phyloP scores from a whole-genome alignment of 2,888 invertebrate genomes.

The Venusia cambrica region DNA sequence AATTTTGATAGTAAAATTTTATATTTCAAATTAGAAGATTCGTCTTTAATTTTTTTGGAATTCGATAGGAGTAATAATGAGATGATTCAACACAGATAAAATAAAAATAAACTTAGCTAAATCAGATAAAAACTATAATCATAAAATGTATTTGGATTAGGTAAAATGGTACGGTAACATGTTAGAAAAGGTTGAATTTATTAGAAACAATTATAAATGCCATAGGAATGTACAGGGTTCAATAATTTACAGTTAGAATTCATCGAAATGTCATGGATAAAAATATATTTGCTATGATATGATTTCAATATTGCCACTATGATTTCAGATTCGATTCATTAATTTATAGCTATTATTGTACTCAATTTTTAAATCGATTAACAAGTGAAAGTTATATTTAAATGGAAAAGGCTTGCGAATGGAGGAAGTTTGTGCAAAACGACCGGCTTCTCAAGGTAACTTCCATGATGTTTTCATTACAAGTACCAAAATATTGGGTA shows the following conservation, averaged over 20 bases:
- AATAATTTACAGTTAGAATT: constrained; percentile 9
- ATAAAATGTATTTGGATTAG: constrained; percentile 24
- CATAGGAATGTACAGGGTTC: constrained; percentile 27
- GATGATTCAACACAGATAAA: constrained; percentile 65
- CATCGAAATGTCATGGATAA: constrained; percentile 36
- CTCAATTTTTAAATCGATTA: constrained; percentile 15
- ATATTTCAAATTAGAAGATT: constrained; percentile 1
- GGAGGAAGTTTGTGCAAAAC: constrained; percentile 37
- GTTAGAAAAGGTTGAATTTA: constrained; percentile 14
- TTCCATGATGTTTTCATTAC: no score
- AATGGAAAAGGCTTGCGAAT: constrained; percentile 32
- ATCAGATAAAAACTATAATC: constrained; percentile 23
- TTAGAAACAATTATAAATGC: constrained; percentile 27
- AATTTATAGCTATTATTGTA: constrained; percentile 27
- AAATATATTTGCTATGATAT: constrained; percentile 29
- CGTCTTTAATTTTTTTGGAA: not conserved
- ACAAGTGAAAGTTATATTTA: constrained; percentile 15
- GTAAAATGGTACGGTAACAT: constrained; percentile 24
- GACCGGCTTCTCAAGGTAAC: constrained; percentile 10
- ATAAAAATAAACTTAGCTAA: constrained; percentile 49
- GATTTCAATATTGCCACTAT: constrained; percentile 31
- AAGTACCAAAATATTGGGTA: no score
- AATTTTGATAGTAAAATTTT: constrained; percentile 23
- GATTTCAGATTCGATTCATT: constrained; percentile 27
- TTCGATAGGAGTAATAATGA: constrained; percentile 16